Evolutionary conservation across 2,888 invertebrate genomes (phyloP).

Genomic region (Saturnia japonica): DNA sequence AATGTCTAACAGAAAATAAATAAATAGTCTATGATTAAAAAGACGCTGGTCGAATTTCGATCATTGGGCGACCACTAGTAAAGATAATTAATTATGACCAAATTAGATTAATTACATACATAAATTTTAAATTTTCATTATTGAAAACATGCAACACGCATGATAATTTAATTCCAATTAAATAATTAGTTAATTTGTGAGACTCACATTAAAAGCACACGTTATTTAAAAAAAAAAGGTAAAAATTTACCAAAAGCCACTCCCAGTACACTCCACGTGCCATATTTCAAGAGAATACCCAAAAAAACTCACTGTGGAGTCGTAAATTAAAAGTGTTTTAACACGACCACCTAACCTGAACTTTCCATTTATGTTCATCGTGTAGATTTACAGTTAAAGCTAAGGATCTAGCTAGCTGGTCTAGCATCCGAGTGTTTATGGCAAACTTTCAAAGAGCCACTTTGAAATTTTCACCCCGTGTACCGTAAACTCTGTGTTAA

Average conservation of each 20-base stretch:
- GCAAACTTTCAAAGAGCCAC: conserved; percentile 50
- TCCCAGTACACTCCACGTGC: conserved; percentile 46
- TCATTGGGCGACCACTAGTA: too few relatives aligned
- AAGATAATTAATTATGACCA: too few relatives aligned
- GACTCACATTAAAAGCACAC: not conserved
- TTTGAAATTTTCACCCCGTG: conserved; percentile 47
- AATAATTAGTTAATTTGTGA: not conserved
- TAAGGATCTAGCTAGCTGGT: conserved; percentile 37
- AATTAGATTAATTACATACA: not conserved
- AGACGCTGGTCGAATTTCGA: too few relatives aligned
- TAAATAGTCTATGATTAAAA: too few relatives aligned
- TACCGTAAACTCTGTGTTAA: conserved; percentile 13
- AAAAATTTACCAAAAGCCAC: not conserved
- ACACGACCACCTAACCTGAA: conserved; percentile 30
- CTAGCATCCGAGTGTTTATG: conserved; percentile 36
- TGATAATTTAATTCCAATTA: not conserved
- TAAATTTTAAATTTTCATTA: not conserved
- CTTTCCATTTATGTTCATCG: not conserved
- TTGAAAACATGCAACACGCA: not conserved
- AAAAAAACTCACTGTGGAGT: conserved; percentile 44
- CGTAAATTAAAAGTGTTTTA: conserved; percentile 58
- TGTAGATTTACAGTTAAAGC: conserved; percentile 20
- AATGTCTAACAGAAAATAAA: too few relatives aligned
- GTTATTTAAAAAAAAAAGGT: not conserved
- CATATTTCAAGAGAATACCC: conserved; percentile 47